These are phyloP conservation scores for Poecilia picta DNA, from an alignment of 2,797 vertebrate genomes.

Conservation along the genomic window DNA sequence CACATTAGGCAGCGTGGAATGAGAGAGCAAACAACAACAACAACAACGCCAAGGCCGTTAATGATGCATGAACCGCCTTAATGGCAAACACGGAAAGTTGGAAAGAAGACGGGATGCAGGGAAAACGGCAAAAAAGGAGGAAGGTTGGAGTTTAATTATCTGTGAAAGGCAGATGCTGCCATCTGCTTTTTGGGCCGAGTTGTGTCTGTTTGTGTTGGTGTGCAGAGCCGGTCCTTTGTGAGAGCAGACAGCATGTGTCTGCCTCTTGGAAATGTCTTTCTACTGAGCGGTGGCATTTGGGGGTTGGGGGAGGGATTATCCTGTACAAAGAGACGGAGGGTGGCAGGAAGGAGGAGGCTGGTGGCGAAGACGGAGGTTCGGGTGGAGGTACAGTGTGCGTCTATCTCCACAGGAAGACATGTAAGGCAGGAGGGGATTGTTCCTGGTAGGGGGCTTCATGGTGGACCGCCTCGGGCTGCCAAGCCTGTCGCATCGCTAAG, in stretches of 20 bases:
- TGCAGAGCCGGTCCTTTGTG: conserved; percentile 46
- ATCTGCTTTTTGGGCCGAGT: conserved; percentile 52
- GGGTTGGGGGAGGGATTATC: conserved; percentile 64
- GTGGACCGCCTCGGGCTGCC: conserved; percentile 56
- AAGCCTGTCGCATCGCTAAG: conserved; percentile 61
- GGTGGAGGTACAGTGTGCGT: conserved; percentile 35
- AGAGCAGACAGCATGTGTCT: conserved; percentile 35
- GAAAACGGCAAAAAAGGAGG: conserved; percentile 8
- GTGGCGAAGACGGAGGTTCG: conserved; percentile 22
- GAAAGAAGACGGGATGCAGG: conserved; percentile 27
- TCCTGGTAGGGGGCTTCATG: conserved; percentile 65
- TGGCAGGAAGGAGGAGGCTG: conserved; percentile 44
- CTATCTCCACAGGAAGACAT: conserved; percentile 24
- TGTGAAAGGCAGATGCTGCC: conserved; percentile 68
- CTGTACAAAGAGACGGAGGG: conserved; percentile 45
- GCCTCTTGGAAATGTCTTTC: conserved; percentile 59
- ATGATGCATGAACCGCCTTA: conserved; percentile 65
- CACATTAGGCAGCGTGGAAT: conserved; percentile 56
- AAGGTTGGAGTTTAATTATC: conserved; percentile 61
- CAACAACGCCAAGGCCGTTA: conserved; percentile 58
- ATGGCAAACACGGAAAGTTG: conserved; percentile 55
- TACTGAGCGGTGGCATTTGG: conserved; percentile 63
- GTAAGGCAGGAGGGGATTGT: conserved; percentile 59
- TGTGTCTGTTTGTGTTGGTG: conserved; percentile 34
- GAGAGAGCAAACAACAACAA: conserved; percentile 43